phyloP scores from a whole-genome alignment of 2,113 vertebrate genomes.

The Rhinogobius similis region DNA sequence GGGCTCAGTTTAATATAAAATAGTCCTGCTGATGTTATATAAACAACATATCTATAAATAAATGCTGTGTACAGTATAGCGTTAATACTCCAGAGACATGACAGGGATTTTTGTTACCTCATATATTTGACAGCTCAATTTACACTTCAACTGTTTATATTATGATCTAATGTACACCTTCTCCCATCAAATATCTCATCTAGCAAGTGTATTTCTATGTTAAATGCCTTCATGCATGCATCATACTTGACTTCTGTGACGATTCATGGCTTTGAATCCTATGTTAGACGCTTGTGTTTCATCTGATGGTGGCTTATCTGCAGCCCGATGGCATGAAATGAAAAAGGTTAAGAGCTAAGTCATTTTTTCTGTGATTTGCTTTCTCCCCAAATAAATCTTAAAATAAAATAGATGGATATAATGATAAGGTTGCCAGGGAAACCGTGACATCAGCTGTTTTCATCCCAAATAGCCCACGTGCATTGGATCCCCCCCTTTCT shows the following conservation, averaged over 20 bases:
- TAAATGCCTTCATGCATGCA: neutral
- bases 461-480: constrained; percentile 56
- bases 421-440: constrained; percentile 77
- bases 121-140: neutral
- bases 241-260: neutral
- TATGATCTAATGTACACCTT: neutral
- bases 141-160: neutral
- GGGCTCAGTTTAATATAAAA: neutral
- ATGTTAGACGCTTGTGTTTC: neutral
- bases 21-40: neutral
- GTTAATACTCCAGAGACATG: neutral
- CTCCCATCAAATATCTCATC: neutral
- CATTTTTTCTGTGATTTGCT: neutral
- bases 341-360: neutral
- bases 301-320: neutral
- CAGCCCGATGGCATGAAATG: neutral
- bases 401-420: constrained; percentile 24
- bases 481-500: constrained; percentile 23
- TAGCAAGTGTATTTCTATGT: neutral
- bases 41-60: neutral
- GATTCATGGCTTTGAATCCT: neutral
- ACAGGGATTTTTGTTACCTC: neutral
- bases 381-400: neutral
- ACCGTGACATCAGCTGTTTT: constrained; percentile 65
- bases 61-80: neutral